A percentile compares a stretch with the other conserved stretches of the same genome.
These are phyloP conservation scores for Epiblema foenella DNA, from an alignment of 2,888 invertebrate genomes.

Conservation along the genomic window DNA sequence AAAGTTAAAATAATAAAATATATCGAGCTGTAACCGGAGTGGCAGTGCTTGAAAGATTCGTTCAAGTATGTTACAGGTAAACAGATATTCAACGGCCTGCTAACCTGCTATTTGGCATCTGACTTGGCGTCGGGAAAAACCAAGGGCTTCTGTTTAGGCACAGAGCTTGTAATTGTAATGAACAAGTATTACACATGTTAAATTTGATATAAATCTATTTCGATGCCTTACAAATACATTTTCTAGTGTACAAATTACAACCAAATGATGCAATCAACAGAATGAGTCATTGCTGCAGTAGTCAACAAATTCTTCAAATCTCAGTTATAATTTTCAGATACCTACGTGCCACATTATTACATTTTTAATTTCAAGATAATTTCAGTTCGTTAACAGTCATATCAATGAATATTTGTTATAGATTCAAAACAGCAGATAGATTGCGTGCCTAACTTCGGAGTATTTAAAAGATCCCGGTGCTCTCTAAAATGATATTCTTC, in stretches of 20 bases:
- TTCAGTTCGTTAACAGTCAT: neutral
- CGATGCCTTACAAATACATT: neutral
- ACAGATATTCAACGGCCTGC: neutral
- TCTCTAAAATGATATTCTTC: slow-evolving; percentile 30
- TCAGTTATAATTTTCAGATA: neutral
- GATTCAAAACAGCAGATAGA: slow-evolving; percentile 11
- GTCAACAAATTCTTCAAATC: slow-evolving; percentile 4
- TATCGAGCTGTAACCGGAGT: neutral
- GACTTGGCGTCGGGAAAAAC: neutral
- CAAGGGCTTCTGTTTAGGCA: neutral
- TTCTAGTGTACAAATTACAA: neutral
- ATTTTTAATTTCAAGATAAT: neutral
- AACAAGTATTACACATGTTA: neutral
- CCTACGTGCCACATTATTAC: neutral
- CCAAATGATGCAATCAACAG: slow-evolving; percentile 28
- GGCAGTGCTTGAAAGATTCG: neutral
- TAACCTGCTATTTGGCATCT: neutral
- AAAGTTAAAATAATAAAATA: slow-evolving; percentile 45
- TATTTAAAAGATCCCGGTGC: slow-evolving; percentile 10
- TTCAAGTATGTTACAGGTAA: slow-evolving; percentile 6
- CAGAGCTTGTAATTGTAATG: neutral
- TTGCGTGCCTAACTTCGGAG: neutral
- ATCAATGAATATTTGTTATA: slow-evolving; percentile 1
- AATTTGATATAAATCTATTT: neutral
- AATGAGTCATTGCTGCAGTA: slow-evolving; percentile 26